Evolutionary conservation across 2,113 vertebrate species (phyloP).

Genomic region (Eclectus roratus): DNA sequence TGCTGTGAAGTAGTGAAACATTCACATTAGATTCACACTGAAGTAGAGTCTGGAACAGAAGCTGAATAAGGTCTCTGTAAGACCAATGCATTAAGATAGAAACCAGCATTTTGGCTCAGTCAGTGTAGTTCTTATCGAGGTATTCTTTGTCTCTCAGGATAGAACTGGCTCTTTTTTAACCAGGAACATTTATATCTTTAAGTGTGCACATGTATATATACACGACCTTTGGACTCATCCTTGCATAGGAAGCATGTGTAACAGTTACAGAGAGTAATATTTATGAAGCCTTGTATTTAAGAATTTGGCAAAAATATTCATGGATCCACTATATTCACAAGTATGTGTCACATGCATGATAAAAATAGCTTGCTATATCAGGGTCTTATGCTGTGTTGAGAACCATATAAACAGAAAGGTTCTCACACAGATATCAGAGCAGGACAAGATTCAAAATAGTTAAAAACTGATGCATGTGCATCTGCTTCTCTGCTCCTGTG

Average conservation of each 20-base stretch:
- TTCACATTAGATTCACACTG: background rate
- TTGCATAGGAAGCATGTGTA: background rate
- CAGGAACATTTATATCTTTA: background rate
- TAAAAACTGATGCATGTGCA: background rate
- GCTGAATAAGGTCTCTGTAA: background rate
- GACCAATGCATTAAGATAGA: background rate
- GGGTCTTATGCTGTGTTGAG: background rate
- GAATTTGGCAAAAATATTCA: background rate
- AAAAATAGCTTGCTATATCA: background rate
- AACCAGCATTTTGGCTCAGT: background rate
- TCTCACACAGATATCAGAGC: background rate
- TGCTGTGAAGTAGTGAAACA: background rate
- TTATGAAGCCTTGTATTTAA: background rate
- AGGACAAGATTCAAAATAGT: background rate
- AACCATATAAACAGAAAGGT: background rate
- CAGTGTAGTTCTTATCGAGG: background rate
- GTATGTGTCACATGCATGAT: fast-evolving
- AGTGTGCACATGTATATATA: background rate
- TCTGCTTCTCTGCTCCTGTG: background rate
- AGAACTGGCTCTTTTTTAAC: background rate
- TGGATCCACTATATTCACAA: background rate
- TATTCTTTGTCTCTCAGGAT: background rate
- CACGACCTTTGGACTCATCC: background rate
- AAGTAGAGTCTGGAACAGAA: background rate
- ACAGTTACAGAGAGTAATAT: background rate